phyloP scores from a whole-genome alignment of 2,888 invertebrate species.

The Drosophila borborema region DNA sequence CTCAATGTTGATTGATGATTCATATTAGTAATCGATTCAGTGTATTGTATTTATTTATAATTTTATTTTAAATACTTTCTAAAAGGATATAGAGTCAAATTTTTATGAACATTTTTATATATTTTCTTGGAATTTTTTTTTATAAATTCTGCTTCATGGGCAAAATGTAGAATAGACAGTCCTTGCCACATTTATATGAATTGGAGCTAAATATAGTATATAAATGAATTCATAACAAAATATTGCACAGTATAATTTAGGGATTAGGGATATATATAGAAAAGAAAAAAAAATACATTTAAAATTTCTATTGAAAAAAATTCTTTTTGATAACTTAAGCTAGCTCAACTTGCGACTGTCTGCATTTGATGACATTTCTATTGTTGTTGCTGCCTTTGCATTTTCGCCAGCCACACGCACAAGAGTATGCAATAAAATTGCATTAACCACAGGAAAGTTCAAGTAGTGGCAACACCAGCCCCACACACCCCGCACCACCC shows the following conservation, averaged over 20 bases:
- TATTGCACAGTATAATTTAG: too few species aligned
- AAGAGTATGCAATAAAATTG: slow-evolving; percentile 75
- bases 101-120: too few species aligned
- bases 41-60: too few species aligned
- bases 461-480: slow-evolving; percentile 28
- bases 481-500: background rate
- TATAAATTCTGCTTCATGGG: too few species aligned
- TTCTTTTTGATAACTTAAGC: background rate
- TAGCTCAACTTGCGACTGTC: slow-evolving; percentile 42
- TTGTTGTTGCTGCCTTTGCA: slow-evolving; percentile 25
- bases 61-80: too few species aligned
- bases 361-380: slow-evolving; percentile 31
- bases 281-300: background rate
- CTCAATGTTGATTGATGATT: too few species aligned
- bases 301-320: background rate
- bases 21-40: too few species aligned
- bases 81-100: too few species aligned
- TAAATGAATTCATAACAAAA: background rate
- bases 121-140: too few species aligned
- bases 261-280: background rate
- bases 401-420: slow-evolving; percentile 19
- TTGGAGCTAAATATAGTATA: too few species aligned
- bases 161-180: too few species aligned
- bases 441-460: slow-evolving; percentile 60
- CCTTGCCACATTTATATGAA: too few species aligned